Evolutionary conservation across 2,888 invertebrate genomes (phyloP), one percentile per base, ranked within the genome.

Genomic region (Volucella zonaria): DNA sequence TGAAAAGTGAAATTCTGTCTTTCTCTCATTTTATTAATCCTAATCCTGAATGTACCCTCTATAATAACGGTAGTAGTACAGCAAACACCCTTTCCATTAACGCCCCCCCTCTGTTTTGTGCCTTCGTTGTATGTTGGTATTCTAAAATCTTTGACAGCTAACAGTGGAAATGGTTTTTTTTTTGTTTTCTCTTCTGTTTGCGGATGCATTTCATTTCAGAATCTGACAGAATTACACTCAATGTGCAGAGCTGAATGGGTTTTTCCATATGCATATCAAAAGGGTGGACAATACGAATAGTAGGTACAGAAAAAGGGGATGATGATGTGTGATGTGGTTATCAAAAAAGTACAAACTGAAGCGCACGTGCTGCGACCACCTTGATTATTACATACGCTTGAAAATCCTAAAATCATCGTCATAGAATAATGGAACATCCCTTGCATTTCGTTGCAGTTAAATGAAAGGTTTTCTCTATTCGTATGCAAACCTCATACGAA

Each of bases 81-180:
- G 40, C 40, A 31, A 74, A 56, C 68, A 70, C 64, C 74, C 64
- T 59, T 75, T 64, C 47, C 64, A 58, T 70, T 56, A 18, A 51
- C 31, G 45, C 23, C 64, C 59, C 59, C 42, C 52, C 23, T 59
- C 31, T 15, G 18, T 31, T 49, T 40, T 71, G 18, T 47, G 68
- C 31, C 52, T 18, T 47, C 23, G 14, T 56, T 56, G 56, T 76
- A 51, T 51, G 31, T 66, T 47, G 62, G 51, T 40, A 49, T 81
- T 81, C 76, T 68, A 81, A 43, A 73, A 49, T 68, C 45, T 67
- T 73, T 85, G 85, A 85, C 85, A 85, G 85, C 76, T 73, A 68
- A 85, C 76, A 85, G 43, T 61, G 71, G 66, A 85, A 81, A 54
- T 61, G 68, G 76, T 81, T 79, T 79, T 83, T 42, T 23, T 23